Conservation (phyloP, 2,888 invertebrate genomes). For the Oligia latruncula region DNA sequence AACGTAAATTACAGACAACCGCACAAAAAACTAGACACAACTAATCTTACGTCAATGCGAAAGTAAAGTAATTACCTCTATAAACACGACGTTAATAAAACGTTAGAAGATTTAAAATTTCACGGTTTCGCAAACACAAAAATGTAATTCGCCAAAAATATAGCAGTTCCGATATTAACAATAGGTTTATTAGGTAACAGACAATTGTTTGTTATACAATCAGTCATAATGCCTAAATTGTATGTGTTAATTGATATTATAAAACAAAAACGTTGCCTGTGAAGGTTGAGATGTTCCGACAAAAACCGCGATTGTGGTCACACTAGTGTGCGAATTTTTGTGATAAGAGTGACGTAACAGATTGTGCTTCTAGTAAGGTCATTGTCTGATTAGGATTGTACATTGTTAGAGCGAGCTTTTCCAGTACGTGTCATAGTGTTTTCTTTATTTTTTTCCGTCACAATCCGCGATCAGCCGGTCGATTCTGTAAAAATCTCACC, state of each 20-base stretch:
- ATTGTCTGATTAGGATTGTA: slow-evolving; percentile 26
- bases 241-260: slow-evolving; percentile 54
- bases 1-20: slow-evolving; percentile 8
- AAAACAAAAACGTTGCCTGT: slow-evolving; percentile 28
- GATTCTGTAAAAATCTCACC: too few relatives aligned
- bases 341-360: slow-evolving; percentile 28
- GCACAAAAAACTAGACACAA: slow-evolving; percentile 34
- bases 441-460: not conserved
- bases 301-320: slow-evolving; percentile 34
- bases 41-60: slow-evolving; percentile 56
- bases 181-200: slow-evolving; percentile 59
- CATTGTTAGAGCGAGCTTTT: too few relatives aligned
- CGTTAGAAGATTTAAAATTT: slow-evolving; percentile 59
- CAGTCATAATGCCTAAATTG: slow-evolving; percentile 34
- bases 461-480: not conserved
- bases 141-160: slow-evolving; percentile 51
- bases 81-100: slow-evolving; percentile 53
- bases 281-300: slow-evolving; percentile 26
- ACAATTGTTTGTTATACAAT: slow-evolving; percentile 46
- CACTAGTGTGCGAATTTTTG: slow-evolving; percentile 25
- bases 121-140: slow-evolving; percentile 57
- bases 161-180: slow-evolving; percentile 47
- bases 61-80: slow-evolving; percentile 57
- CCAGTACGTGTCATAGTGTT: not conserved
- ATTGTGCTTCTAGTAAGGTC: slow-evolving; percentile 17